Percentiles rank a stretch among this genome's conserved stretches.
Evolutionary conservation across 35 echinoderm and acorn worm genomes (phyloP).

Genomic region (Anneissia japonica): DNA sequence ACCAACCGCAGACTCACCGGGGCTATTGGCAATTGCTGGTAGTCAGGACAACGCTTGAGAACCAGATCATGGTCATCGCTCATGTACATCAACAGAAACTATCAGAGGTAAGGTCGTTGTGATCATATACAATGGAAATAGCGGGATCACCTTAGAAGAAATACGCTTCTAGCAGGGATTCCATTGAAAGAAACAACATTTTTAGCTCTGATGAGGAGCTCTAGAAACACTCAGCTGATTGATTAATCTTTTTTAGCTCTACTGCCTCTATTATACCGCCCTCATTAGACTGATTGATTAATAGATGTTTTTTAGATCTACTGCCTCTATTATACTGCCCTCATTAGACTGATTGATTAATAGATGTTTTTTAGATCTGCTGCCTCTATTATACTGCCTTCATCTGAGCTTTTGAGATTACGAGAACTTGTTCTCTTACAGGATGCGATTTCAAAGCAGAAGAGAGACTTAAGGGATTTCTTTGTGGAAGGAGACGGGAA

Average conservation of each 20-base stretch:
- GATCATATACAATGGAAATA: no score
- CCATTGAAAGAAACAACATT: no score
- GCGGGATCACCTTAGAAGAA: no score
- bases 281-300: no score
- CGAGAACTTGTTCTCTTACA: slow-evolving; percentile 17
- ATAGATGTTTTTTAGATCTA: no score
- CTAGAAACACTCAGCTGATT: no score
- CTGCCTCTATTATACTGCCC: no score
- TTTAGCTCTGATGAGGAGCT: no score
- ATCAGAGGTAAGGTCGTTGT: slow-evolving; percentile 36
- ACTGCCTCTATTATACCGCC: no score
- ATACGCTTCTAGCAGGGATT: no score
- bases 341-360: no score
- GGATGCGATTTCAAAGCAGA: slow-evolving; percentile 64
- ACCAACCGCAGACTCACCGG: slow-evolving; percentile 53
- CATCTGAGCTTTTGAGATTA: background rate
- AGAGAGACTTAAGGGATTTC: slow-evolving; percentile 34
- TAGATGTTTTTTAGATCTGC: background rate
- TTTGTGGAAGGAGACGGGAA: slow-evolving; percentile 49
- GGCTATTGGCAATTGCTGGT: slow-evolving; percentile 75
- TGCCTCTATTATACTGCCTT: background rate
- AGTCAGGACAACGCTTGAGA: slow-evolving; percentile 53
- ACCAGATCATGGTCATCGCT: slow-evolving; percentile 58
- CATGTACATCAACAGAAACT: slow-evolving; percentile 57
- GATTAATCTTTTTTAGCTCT: no score